Evolutionary conservation across 2,113 vertebrate species (phyloP).

Genomic region (Hyperopisus bebe): DNA sequence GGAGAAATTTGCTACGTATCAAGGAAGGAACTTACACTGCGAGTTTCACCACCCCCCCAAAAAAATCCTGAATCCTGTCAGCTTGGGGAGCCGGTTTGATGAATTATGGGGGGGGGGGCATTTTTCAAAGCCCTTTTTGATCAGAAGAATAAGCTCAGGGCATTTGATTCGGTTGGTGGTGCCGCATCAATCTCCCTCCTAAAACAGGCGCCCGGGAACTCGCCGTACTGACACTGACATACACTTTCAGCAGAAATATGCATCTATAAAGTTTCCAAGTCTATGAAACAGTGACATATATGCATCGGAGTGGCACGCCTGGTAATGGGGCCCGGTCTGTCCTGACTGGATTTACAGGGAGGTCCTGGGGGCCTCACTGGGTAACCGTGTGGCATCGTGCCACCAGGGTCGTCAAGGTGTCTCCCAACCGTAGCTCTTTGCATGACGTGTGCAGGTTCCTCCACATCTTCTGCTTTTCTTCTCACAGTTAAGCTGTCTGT

Average conservation of each 20-base stretch:
- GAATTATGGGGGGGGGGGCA: conserved; percentile 47
- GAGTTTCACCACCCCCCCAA: not conserved
- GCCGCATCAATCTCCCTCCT: not conserved
- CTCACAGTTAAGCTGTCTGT: not conserved
- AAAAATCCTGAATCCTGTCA: conserved; percentile 28
- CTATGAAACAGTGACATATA: not conserved
- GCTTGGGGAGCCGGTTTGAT: conserved; percentile 48
- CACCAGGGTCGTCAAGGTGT: not conserved
- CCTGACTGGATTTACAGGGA: not conserved
- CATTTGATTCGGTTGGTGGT: not conserved
- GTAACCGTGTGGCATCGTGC: not conserved
- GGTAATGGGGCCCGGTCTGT: not conserved
- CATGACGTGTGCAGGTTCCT: not conserved
- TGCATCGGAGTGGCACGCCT: not conserved
- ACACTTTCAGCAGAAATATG: not conserved
- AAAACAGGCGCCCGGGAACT: not conserved
- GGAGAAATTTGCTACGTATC: conserved; percentile 21
- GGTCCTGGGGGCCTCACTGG: not conserved
- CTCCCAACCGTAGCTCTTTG: not conserved
- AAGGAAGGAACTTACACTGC: conserved; percentile 20
- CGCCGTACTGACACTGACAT: not conserved
- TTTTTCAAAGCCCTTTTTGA: conserved; percentile 33
- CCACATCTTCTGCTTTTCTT: not conserved
- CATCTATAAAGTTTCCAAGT: not conserved
- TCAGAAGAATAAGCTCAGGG: not conserved